phyloP scores from a whole-genome alignment of 2,888 invertebrate species.

The Eupithecia insigniata region DNA sequence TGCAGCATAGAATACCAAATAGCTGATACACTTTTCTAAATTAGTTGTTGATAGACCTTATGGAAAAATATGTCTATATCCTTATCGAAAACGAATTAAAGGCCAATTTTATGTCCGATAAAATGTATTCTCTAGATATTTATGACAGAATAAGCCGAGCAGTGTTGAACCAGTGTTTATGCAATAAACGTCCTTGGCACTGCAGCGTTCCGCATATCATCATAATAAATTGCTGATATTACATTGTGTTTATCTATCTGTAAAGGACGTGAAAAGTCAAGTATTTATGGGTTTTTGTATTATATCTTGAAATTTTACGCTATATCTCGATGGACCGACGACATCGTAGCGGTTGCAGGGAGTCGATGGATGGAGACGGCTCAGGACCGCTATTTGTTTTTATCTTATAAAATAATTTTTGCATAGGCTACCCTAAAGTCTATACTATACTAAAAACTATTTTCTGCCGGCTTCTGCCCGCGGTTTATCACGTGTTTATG shows the following conservation, averaged over 20 bases:
- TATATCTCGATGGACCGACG: too few species aligned
- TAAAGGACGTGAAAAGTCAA: neutral
- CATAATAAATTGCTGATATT: neutral
- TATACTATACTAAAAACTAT: too few species aligned
- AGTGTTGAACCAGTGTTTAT: neutral
- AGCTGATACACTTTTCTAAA: slow-evolving; percentile 10
- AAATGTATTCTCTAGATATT: neutral
- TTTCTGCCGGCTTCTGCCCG: too few species aligned
- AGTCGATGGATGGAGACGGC: too few species aligned
- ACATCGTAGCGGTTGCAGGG: too few species aligned
- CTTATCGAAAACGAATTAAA: neutral
- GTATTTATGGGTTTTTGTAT: neutral
- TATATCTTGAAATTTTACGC: too few species aligned
- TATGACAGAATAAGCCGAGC: neutral
- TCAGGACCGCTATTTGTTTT: too few species aligned
- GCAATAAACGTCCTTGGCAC: neutral
- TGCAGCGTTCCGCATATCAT: neutral
- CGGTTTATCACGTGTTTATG: too few species aligned
- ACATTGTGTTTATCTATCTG: neutral
- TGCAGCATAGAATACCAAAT: slow-evolving; percentile 14
- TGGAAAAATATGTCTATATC: neutral
- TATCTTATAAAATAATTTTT: too few species aligned
- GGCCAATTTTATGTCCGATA: neutral
- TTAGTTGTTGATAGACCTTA: neutral
- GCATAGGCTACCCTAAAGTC: too few species aligned